Conservation (phyloP, 1,140 invertebrate genomes). For the Bombus soroeensis region DNA sequence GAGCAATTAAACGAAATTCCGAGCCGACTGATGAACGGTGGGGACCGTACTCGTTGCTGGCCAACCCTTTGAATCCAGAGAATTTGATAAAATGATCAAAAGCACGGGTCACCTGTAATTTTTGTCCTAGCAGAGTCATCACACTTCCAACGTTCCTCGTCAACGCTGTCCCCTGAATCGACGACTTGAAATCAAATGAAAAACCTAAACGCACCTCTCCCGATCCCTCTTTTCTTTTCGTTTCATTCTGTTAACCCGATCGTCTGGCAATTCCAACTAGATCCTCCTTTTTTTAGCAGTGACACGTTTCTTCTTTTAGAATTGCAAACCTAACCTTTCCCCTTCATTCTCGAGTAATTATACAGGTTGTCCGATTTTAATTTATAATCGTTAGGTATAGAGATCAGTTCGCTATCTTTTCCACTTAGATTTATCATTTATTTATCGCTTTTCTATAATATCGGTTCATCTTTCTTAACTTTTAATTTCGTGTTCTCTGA, state of each 20-base stretch:
- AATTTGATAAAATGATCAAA: slow-evolving; percentile 43
- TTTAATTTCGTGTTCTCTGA: no score
- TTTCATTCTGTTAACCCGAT: slow-evolving; percentile 14
- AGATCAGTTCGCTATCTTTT: no score
- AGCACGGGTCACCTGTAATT: slow-evolving; percentile 39
- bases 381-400: no score
- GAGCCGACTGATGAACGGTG: slow-evolving; percentile 18
- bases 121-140: slow-evolving; percentile 28
- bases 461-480: no score
- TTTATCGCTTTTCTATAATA: no score
- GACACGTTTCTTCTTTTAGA: neutral
- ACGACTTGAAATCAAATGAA: slow-evolving; percentile 33
- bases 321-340: neutral
- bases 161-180: slow-evolving; percentile 7
- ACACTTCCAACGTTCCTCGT: slow-evolving; percentile 28
- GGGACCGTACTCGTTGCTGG: neutral
- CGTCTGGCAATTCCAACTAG: slow-evolving; percentile 2
- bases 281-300: neutral
- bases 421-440: no score
- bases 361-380: no score
- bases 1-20: slow-evolving; percentile 30
- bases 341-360: no score
- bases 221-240: slow-evolving; percentile 37
- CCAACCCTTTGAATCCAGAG: slow-evolving; percentile 39
- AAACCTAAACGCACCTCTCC: slow-evolving; percentile 43